phyloP scores from a whole-genome alignment of 2,113 vertebrate species.

The Galeopterus variegatus region DNA sequence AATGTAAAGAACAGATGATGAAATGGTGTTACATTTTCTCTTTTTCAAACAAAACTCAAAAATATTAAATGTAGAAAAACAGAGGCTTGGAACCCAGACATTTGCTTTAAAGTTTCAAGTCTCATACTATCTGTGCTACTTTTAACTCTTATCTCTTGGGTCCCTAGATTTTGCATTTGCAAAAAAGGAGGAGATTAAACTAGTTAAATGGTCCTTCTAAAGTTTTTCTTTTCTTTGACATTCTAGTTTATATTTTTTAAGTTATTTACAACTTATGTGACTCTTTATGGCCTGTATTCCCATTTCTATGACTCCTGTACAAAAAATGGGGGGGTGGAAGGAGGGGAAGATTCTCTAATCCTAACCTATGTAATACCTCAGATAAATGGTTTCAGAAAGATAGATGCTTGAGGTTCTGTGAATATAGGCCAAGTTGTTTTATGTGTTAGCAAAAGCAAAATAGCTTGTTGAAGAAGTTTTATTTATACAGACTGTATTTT shows the following conservation, averaged over 20 bases:
- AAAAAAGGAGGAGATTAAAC: not conserved
- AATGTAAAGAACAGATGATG: conserved; percentile 41
- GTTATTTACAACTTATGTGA: not conserved
- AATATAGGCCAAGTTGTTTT: not conserved
- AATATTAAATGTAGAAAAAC: not conserved
- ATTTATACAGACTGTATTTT: not conserved
- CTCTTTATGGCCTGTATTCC: conserved; percentile 15
- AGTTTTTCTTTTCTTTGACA: not conserved
- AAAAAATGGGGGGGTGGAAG: not conserved
- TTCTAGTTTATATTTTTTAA: conserved; percentile 15
- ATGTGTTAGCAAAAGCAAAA: not conserved
- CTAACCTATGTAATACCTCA: not conserved
- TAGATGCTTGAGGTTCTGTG: not conserved
- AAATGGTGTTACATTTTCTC: not conserved
- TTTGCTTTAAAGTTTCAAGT: not conserved
- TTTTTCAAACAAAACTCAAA: conserved; percentile 22
- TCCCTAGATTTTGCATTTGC: not conserved
- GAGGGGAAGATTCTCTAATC: not conserved
- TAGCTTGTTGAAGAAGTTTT: not conserved
- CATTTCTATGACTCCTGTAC: not conserved
- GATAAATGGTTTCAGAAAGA: not conserved
- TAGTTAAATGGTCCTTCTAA: not conserved
- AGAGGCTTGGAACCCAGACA: not conserved
- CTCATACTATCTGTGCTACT: not conserved
- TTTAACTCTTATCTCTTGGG: not conserved